phyloP scores from a whole-genome alignment of 1,140 invertebrate species.

The Bombus pascuorum region DNA sequence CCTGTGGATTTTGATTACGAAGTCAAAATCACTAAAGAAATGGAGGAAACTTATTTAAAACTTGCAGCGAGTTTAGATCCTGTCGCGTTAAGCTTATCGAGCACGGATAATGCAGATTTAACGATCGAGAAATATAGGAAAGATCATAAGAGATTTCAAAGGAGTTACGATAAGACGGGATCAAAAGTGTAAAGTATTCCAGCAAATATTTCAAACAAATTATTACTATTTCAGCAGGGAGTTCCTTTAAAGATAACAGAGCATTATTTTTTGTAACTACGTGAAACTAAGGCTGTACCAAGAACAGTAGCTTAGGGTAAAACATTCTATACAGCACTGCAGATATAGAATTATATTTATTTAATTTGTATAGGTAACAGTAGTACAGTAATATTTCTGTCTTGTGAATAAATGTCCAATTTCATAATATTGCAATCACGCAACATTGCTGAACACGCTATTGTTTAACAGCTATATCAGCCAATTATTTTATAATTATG shows the following conservation, averaged over 20 bases:
- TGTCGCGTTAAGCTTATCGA: slow-evolving; percentile 67
- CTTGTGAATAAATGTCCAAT: not conserved
- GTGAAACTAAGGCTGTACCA: slow-evolving; percentile 68
- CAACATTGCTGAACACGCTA: not conserved
- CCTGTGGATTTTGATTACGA: slow-evolving; percentile 61
- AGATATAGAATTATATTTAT: slow-evolving; percentile 50
- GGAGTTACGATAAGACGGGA: slow-evolving; percentile 68
- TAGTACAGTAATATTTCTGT: not conserved
- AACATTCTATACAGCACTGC: slow-evolving; percentile 46
- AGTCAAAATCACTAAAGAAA: slow-evolving; percentile 78
- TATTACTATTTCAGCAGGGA: slow-evolving; percentile 67
- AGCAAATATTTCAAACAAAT: slow-evolving; percentile 36
- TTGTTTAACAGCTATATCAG: slow-evolving; percentile 4
- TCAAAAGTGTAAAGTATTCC: slow-evolving; percentile 70
- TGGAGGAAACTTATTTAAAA: slow-evolving; percentile 81
- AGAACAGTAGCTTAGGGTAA: slow-evolving; percentile 55
- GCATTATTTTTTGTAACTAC: slow-evolving; percentile 71
- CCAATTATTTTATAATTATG: not conserved
- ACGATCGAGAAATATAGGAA: slow-evolving; percentile 80
- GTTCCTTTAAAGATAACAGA: slow-evolving; percentile 72
- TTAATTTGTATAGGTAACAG: slow-evolving; percentile 37
- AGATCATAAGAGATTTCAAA: slow-evolving; percentile 75
- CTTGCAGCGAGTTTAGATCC: slow-evolving; percentile 78
- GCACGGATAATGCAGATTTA: slow-evolving; percentile 65
- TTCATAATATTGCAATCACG: not conserved